phyloP scores from a whole-genome alignment of 2,113 vertebrate species.

The Anguilla rostrata region DNA sequence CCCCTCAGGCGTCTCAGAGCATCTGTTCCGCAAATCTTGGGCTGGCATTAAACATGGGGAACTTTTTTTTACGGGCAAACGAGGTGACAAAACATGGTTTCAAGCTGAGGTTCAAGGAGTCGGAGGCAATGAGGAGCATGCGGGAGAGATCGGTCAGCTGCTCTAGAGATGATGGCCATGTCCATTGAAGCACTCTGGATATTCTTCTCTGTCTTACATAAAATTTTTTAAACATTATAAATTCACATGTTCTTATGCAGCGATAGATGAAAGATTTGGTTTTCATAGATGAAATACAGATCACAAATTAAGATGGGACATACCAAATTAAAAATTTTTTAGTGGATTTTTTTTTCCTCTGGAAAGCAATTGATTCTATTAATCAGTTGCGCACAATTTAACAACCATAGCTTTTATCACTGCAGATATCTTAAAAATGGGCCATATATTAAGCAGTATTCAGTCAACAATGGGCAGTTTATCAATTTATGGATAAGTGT shows the following conservation, averaged over 20 bases:
- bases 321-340: too few relatives aligned
- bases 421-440: too few relatives aligned
- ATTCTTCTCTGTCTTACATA: not conserved
- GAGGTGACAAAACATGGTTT: not conserved
- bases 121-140: not conserved
- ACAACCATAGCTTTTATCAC: too few relatives aligned
- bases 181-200: not conserved
- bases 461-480: not conserved
- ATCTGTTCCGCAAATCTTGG: not conserved
- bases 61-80: not conserved
- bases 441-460: not conserved
- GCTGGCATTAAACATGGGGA: not conserved
- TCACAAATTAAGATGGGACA: too few relatives aligned
- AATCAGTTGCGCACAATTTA: too few relatives aligned
- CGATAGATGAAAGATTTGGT: too few relatives aligned
- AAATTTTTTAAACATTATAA: too few relatives aligned
- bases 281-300: too few relatives aligned
- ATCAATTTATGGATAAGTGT: not conserved
- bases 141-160: not conserved
- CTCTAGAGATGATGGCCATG: not conserved
- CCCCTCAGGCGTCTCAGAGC: not conserved
- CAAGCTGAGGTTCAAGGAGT: not conserved
- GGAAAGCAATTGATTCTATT: too few relatives aligned
- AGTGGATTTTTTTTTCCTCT: too few relatives aligned
- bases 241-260: too few relatives aligned